These are phyloP conservation scores for Gobio occitaniae DNA, from an alignment of 2,797 vertebrate genomes.

Conservation along the genomic window DNA sequence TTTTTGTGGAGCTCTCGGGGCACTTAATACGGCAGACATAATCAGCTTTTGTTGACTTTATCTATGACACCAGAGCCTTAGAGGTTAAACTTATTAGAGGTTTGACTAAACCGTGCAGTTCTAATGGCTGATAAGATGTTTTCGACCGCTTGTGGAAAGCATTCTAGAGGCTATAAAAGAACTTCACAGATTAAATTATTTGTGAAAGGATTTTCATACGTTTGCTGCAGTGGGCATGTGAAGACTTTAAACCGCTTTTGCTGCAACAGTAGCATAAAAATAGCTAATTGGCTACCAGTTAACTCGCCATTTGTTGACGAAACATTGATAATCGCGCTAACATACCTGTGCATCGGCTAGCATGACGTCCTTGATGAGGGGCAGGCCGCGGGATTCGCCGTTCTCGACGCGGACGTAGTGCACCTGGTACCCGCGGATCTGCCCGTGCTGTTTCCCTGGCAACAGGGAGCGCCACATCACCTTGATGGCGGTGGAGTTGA, in stretches of 20 bases:
- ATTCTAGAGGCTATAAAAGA: slow-evolving; percentile 29
- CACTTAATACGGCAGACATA: slow-evolving; percentile 64
- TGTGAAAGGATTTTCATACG: slow-evolving; percentile 2
- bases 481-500: slow-evolving; percentile 94
- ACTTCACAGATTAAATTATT: slow-evolving; percentile 34
- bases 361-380: slow-evolving; percentile 97
- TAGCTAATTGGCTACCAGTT: not conserved
- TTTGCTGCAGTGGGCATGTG: not conserved
- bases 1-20: slow-evolving; percentile 55
- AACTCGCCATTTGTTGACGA: not conserved
- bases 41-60: slow-evolving; percentile 64
- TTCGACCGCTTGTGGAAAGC: slow-evolving; percentile 28
- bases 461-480: slow-evolving; percentile 95
- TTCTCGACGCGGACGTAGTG: slow-evolving; percentile 96
- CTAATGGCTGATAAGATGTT: slow-evolving; percentile 43
- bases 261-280: not conserved
- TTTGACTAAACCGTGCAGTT: slow-evolving; percentile 34
- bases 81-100: slow-evolving; percentile 50
- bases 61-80: slow-evolving; percentile 36
- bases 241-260: not conserved
- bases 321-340: not conserved
- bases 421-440: slow-evolving; percentile 98
- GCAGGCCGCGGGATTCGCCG: slow-evolving; percentile 91
- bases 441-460: slow-evolving; percentile 92
- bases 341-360: slow-evolving; percentile 95